These are phyloP conservation scores for Tipula helvola DNA, from an alignment of 2,888 invertebrate genomes.

Conservation along the genomic window DNA sequence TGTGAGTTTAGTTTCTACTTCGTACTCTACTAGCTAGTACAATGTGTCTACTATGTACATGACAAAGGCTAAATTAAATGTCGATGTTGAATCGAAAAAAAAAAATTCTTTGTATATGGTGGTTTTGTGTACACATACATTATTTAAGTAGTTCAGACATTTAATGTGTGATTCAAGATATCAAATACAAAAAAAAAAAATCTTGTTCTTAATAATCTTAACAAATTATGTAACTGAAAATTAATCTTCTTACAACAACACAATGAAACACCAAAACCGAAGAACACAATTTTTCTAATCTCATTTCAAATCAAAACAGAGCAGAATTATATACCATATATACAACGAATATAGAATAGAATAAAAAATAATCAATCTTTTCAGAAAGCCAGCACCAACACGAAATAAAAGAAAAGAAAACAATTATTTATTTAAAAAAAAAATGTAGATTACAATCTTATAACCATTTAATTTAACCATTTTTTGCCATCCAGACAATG, in stretches of 20 bases:
- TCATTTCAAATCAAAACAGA: not conserved
- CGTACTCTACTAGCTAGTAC: too few relatives aligned
- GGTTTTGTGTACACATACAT: not conserved
- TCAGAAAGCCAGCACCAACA: slow-evolving; percentile 5
- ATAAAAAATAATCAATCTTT: slow-evolving; percentile 5
- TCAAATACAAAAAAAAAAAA: not conserved
- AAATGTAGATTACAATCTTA: not conserved
- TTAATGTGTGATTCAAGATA: not conserved
- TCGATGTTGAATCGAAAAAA: not conserved
- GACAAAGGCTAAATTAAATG: not conserved
- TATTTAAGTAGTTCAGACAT: not conserved
- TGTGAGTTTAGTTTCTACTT: too few relatives aligned
- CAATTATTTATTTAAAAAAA: not conserved
- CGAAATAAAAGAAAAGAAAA: not conserved
- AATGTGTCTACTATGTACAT: not conserved
- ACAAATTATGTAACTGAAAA: not conserved
- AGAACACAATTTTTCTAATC: not conserved
- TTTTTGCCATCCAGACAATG: slow-evolving; percentile 7
- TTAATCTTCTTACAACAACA: not conserved
- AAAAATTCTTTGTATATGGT: not conserved
- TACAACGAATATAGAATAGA: not conserved
- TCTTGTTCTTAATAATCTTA: not conserved
- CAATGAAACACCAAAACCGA: not conserved
- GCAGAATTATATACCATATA: not conserved
- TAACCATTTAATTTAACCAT: slow-evolving; percentile 7